Evolutionary conservation across 2,797 vertebrate species (phyloP).

Genomic region (Tamandua tetradactyla): DNA sequence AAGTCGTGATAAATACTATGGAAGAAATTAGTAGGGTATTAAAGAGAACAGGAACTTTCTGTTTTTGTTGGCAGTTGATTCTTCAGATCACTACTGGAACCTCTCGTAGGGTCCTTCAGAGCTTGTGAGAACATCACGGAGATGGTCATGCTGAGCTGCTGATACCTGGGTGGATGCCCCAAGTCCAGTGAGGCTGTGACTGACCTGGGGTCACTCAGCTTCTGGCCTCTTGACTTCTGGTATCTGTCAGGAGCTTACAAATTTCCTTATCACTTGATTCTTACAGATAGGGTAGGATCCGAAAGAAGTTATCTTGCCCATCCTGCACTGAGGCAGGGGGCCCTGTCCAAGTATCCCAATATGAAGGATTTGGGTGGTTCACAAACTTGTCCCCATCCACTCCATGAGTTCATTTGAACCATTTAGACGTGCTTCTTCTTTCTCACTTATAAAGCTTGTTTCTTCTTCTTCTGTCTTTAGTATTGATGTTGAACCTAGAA

Average conservation of each 20-base stretch:
- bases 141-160: neutral
- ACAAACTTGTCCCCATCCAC: neutral
- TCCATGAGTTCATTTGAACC: accelerated
- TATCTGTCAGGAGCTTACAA: neutral
- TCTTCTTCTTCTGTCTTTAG: neutral
- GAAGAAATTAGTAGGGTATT: neutral
- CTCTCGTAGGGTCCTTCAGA: neutral
- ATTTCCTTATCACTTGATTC: neutral
- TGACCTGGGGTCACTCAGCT: neutral
- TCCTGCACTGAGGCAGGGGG: neutral
- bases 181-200: accelerated
- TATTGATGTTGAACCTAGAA: neutral
- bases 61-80: neutral
- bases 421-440: neutral
- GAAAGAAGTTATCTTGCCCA: neutral
- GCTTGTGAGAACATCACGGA: accelerated
- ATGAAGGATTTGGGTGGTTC: neutral
- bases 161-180: accelerated
- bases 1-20: accelerated
- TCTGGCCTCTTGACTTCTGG: neutral
- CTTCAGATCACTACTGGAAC: neutral
- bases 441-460: neutral
- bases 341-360: accelerated
- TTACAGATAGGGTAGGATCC: neutral
- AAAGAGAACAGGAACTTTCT: neutral